Evolutionary conservation across 2,113 vertebrate species (phyloP), one percentile per base, ranked within the genome.

Genomic region (Myotis lucifugus): DNA sequence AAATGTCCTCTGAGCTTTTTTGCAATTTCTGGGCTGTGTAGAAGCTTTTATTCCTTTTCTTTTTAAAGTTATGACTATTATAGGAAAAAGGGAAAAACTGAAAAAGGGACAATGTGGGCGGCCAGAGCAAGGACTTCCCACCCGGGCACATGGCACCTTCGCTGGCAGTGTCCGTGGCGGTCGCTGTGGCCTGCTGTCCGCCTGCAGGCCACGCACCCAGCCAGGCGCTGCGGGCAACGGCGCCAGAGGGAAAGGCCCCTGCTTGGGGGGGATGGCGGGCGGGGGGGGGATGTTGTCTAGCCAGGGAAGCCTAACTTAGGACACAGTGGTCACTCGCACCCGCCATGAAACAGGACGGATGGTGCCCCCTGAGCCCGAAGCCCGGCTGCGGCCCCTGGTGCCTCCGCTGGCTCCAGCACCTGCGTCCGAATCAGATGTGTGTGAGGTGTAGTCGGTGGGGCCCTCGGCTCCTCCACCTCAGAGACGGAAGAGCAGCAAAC

Each of bases 331-430:
- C 42, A 19, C 5, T 1, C 0, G 0, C 0, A 8, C 32, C 10
- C 14, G 3, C 7, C 21, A 0, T 0, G 42, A 25, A 42, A 66
- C 12, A 11, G 8, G 3, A 1, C 2, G 1, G 19, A 34, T 13
- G 12, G 0, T 0, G 9, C 2, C 12, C 19, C 34, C 29, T 1
- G 34, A 12, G 42, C 12, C 48, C 21, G 1, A 42, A 59, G 17
- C 40, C 12, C 14, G 50, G 4, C 48, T 0, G 48, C 12, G 48
- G 48, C 46, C 46, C 46, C 15, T 1, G 1, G 8, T 0, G 15
- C 54, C 42, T 0, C 3, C 0, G 2, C 32, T 3, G 14, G 42
- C 8, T 4, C 37, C 3, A 40, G 73, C 34, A 21, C 46, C 17
- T 1, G 32, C 0, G 11, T 37, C 74, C 56, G 1, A 19, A 37